A percentile compares a stretch with the other conserved stretches of the same genome.
These are phyloP conservation scores for Atlantisia rogersi DNA, from an alignment of 2,113 vertebrate genomes.

Conservation along the genomic window DNA sequence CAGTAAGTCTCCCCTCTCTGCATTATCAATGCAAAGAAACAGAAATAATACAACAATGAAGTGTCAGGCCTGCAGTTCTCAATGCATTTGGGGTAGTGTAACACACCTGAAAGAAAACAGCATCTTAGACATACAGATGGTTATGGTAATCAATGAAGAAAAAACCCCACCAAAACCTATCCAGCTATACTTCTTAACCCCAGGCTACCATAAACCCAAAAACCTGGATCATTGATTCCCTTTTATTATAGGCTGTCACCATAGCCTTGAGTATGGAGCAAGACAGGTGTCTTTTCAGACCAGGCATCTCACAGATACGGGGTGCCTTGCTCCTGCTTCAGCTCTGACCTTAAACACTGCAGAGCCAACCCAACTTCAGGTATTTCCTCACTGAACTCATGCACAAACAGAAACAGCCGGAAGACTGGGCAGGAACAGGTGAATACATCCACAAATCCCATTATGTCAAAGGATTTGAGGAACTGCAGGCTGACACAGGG, in stretches of 20 bases:
- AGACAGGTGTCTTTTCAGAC: neutral
- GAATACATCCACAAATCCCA: neutral
- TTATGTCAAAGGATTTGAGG: neutral
- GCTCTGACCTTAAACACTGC: neutral
- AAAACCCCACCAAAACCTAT: neutral
- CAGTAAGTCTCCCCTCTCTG: neutral
- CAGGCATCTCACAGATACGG: neutral
- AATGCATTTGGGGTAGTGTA: neutral
- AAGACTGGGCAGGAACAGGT: neutral
- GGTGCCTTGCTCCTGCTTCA: neutral
- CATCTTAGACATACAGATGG: neutral
- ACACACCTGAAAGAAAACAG: neutral
- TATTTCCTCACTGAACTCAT: neutral
- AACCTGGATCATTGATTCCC: neutral
- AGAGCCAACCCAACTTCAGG: neutral
- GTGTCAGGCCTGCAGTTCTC: neutral
- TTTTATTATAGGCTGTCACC: neutral
- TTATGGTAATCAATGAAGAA: neutral
- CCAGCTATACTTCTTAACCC: neutral
- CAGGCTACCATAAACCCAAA: neutral
- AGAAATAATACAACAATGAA: neutral
- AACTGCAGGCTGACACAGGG: neutral
- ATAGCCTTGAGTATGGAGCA: neutral
- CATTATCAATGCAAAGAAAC: neutral
- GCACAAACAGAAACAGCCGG: neutral